Evolutionary conservation across 2,888 invertebrate genomes (phyloP), one percentile per base, ranked within the genome.

Genomic region (Pandemis heparana): DNA sequence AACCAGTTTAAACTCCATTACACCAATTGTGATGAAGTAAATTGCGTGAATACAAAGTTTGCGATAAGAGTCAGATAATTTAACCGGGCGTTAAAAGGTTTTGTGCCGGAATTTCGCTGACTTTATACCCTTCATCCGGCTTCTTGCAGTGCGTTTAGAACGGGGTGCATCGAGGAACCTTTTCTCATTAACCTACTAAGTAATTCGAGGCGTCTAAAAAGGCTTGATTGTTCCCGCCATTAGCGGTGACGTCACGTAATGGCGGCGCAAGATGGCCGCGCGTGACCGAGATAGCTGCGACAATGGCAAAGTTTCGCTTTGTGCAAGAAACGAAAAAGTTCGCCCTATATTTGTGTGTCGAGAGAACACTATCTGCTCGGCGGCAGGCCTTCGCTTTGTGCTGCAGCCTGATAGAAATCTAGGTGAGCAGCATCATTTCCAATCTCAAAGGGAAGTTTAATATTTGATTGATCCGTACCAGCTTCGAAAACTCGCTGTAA

Each of bases 221-320:
- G 74, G 75, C 72, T 70, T 75, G 74, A 74, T 59, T 67, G 66
- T 70, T 59, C 53, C 75, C 71, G 75, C 76, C 78, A 79, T 77
- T 77, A 70, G 72, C 43, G 65, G 74, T 77, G 77, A 77, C 78
- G 79, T 78, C 78, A 78, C 77, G 74, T 75, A 71, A 79, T 76
- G 79, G 76, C 78, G 75, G 43, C 75, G 69, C 69, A 70, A 70
- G 61, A 70, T 38, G 65, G 65, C 65, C 48, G 65, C 70, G 67
- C 70, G 63, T 70, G 70, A 38, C 72, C 74, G 74, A 70, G 74
- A 64, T 73, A 74, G 63, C 63, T 63, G 53, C 74, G 73, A 73
- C 78, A 79, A 79, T 79, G 75, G 71, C 75, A 67, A 78, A 80
- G 71, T 81, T 78, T 75, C 71, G 56, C 75, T 77, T 77, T 75